These are phyloP conservation scores for Philaethria dido DNA, from an alignment of 2,888 invertebrate genomes.

Conservation along the genomic window DNA sequence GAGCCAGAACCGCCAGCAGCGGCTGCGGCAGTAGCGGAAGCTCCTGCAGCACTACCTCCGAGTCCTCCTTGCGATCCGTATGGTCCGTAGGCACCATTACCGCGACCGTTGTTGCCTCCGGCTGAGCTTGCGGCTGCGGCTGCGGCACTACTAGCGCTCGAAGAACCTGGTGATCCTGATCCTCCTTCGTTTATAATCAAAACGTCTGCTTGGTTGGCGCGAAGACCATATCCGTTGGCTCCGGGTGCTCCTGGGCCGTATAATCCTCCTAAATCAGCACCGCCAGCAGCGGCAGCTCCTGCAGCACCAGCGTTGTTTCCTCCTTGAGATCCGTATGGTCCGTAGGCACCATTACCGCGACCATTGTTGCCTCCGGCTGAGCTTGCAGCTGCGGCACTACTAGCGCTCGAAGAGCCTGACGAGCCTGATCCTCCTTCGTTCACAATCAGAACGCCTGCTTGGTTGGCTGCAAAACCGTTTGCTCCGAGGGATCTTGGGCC, in stretches of 20 bases:
- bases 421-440: slow-evolving; percentile 1
- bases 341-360: no score
- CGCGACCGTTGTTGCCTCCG: no score
- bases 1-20: no score
- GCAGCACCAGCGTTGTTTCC: slow-evolving; percentile 18
- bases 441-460: not conserved
- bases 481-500: not conserved
- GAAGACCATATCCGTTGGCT: not conserved
- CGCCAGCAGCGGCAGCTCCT: not conserved
- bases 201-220: not conserved
- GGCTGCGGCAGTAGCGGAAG: not conserved
- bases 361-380: no score
- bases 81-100: no score
- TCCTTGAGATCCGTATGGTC: slow-evolving; percentile 1
- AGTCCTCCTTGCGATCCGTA: not conserved
- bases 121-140: no score
- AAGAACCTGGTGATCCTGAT: not conserved
- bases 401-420: no score
- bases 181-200: not conserved
- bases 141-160: no score
- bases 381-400: no score
- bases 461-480: no score
- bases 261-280: not conserved
- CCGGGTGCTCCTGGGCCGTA: not conserved
- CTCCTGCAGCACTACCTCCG: not conserved